These are phyloP conservation scores for Drosophila leontia DNA, from an alignment of 1,140 invertebrate genomes.

Conservation along the genomic window DNA sequence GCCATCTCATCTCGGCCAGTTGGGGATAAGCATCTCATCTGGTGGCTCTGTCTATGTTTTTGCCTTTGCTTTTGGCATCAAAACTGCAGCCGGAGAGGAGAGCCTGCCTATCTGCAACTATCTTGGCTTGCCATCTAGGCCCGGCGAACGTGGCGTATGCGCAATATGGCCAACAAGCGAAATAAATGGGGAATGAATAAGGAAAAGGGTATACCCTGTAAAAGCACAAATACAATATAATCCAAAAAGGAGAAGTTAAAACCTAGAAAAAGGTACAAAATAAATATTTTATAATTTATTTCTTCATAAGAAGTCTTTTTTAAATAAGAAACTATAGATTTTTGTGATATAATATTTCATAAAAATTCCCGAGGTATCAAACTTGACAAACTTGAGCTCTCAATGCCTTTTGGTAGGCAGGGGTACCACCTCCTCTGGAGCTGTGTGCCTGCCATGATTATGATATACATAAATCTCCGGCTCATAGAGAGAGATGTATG, in stretches of 20 bases:
- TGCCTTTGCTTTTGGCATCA: slow-evolving; percentile 17
- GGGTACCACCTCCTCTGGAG: slow-evolving; percentile 1
- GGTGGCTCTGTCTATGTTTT: slow-evolving; percentile 13
- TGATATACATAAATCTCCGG: slow-evolving; percentile 72
- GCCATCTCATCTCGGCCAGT: slow-evolving; percentile 51
- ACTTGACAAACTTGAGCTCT: slow-evolving; percentile 30
- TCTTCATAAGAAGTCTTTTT: background rate
- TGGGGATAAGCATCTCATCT: slow-evolving; percentile 66
- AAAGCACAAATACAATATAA: background rate
- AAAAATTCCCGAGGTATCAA: slow-evolving; percentile 10
- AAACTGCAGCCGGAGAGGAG: slow-evolving; percentile 15
- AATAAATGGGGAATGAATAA: background rate
- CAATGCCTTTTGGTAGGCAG: slow-evolving; percentile 16
- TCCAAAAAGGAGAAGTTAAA: background rate
- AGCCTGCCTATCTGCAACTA: slow-evolving; percentile 27
- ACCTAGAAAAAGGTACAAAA: background rate
- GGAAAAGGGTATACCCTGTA: slow-evolving; percentile 20
- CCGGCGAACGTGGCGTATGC: slow-evolving; percentile 72
- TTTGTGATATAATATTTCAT: background rate
- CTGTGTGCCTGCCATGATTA: slow-evolving; percentile 54
- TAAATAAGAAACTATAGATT: background rate
- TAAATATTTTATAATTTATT: background rate
- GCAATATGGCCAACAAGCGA: slow-evolving; percentile 64
- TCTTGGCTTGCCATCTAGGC: slow-evolving; percentile 55
- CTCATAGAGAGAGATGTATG: slow-evolving; percentile 33